A percentile compares a stretch with the other conserved stretches of the same genome.
phyloP scores from a whole-genome alignment of 1,140 invertebrate genomes.

The Eriocheir sinensis region DNA sequence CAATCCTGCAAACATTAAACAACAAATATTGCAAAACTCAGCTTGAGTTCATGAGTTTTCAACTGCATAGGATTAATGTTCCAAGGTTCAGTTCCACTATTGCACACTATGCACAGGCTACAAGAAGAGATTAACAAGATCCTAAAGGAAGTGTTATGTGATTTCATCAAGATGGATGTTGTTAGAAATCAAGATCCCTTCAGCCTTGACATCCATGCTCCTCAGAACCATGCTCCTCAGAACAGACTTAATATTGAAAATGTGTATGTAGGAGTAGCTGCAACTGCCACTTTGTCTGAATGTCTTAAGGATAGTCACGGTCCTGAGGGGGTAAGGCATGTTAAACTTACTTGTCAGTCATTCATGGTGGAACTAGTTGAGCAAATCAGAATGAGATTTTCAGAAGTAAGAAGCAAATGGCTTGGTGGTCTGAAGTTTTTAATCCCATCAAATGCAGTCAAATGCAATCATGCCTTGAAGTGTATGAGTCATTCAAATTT shows the following conservation, averaged over 20 bases:
- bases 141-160: constrained; percentile 27
- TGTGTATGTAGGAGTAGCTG: constrained; percentile 34
- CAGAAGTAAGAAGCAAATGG: neutral
- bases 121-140: neutral
- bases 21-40: constrained; percentile 19
- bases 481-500: constrained; percentile 29
- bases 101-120: constrained; percentile 31
- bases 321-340: neutral
- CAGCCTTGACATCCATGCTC: constrained; percentile 5
- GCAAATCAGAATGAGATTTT: constrained; percentile 39
- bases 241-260: neutral
- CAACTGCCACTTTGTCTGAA: constrained; percentile 34
- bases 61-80: constrained; percentile 28
- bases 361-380: constrained; percentile 20
- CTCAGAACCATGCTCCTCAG: too few relatives aligned
- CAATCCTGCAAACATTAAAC: neutral
- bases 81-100: neutral
- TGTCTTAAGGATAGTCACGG: constrained; percentile 27
- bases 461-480: constrained; percentile 3
- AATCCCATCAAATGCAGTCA: neutral
- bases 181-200: constrained; percentile 37
- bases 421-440: neutral
- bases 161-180: constrained; percentile 28
- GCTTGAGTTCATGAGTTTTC: constrained; percentile 13
- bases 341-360: neutral